These are phyloP conservation scores for Chionomys nivalis DNA, from an alignment of 2,113 vertebrate genomes.

Conservation along the genomic window DNA sequence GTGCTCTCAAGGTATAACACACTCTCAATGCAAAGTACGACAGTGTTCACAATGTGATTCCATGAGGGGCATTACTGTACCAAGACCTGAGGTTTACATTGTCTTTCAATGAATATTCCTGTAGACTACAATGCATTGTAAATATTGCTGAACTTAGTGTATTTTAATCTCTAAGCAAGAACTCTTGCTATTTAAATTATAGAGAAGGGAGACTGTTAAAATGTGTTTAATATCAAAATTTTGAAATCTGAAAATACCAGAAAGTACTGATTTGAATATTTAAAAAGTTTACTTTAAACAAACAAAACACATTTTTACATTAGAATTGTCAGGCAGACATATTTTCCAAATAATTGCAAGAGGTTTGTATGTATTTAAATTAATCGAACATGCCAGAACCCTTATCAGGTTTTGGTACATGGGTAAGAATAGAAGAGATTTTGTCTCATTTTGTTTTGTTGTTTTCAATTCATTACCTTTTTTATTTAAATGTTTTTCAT, in stretches of 20 bases:
- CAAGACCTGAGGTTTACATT: neutral
- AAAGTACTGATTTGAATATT: neutral
- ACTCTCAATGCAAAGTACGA: neutral
- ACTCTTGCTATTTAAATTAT: neutral
- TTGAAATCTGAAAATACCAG: neutral
- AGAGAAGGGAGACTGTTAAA: neutral
- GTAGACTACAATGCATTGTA: neutral
- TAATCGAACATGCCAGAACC: neutral
- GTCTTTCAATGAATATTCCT: neutral
- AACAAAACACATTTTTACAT: neutral
- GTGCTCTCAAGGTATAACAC: neutral
- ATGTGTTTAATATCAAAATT: neutral
- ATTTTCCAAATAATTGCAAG: conserved; percentile 18
- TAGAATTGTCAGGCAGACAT: neutral
- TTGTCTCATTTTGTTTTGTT: too few species aligned
- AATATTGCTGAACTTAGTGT: neutral
- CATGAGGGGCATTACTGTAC: neutral
- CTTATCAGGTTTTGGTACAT: neutral
- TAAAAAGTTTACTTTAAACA: neutral
- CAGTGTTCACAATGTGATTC: too few species aligned
- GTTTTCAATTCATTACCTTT: neutral
- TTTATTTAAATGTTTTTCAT: neutral
- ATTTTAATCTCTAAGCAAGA: neutral
- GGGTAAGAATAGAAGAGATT: neutral
- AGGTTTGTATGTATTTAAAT: neutral